Evolutionary conservation across 2,797 vertebrate genomes (phyloP).

Genomic region (Aplochiton taeniatus): DNA sequence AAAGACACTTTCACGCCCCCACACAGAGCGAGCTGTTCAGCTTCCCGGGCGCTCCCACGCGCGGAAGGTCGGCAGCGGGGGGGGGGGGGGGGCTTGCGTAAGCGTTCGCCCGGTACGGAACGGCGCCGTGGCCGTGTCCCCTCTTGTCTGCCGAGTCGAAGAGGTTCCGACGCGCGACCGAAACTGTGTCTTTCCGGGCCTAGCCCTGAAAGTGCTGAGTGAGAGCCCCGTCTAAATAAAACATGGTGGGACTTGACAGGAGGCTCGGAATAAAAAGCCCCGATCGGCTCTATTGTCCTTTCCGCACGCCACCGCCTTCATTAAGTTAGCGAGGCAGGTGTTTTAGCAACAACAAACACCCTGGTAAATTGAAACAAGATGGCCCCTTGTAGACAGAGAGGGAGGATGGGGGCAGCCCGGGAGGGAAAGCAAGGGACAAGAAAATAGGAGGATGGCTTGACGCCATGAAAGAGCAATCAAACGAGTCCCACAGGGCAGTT

Average conservation of each 20-base stretch:
- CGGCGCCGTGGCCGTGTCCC: too few relatives aligned
- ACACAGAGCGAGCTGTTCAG: constrained; percentile 17
- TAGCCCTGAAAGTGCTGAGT: constrained; percentile 12
- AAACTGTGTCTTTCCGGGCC: not conserved
- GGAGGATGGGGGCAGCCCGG: constrained; percentile 10
- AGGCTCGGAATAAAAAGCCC: constrained; percentile 19
- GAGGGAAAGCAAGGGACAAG: constrained; percentile 1
- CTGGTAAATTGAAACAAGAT: constrained; percentile 57
- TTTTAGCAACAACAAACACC: constrained; percentile 51
- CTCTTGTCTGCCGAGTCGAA: too few relatives aligned
- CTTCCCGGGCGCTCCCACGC: constrained; percentile 25
- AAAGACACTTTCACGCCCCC: constrained; percentile 33
- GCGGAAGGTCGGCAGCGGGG: constrained; percentile 5
- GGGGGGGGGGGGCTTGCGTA: constrained; percentile 28
- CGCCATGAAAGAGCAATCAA: constrained; percentile 55
- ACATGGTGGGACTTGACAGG: constrained; percentile 2
- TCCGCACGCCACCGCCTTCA: constrained; percentile 39
- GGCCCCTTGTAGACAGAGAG: constrained; percentile 49
- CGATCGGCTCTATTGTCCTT: constrained; percentile 39
- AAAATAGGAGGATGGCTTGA: constrained; percentile 1
- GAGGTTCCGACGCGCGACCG: not conserved
- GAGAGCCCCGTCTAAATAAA: constrained; percentile 4
- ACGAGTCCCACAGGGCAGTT: constrained; percentile 52
- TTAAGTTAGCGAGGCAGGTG: constrained; percentile 58
- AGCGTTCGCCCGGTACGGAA: too few relatives aligned